Base-by-base conservation (phyloP, 1,140 invertebrate species). In the Tetragnatha versicolor region DNA sequence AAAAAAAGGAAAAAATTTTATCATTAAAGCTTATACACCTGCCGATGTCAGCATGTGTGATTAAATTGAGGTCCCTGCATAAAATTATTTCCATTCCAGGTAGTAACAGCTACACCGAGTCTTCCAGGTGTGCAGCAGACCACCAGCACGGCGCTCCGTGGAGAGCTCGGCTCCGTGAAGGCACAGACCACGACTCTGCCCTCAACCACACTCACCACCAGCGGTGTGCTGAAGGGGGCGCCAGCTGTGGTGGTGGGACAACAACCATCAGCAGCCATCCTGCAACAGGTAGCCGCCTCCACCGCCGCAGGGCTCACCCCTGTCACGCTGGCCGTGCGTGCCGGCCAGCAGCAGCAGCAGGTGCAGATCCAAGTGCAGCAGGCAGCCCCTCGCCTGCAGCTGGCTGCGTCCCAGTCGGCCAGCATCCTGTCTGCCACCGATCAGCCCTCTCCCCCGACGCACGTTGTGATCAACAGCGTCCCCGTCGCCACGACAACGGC, bases 21-120 rank as follows among this genome's bases (percentile, higher is more conserved):
- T n/a, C n/a, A n/a, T n/a, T n/a, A n/a, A n/a, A n/a, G n/a, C n/a
- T n/a, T n/a, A n/a, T n/a, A n/a, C n/a, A n/a, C n/a, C n/a, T n/a
- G n/a, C n/a, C n/a, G n/a, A n/a, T n/a, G n/a, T n/a, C n/a, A n/a
- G n/a, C n/a, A n/a, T n/a, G n/a, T n/a, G n/a, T n/a, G n/a, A n/a
- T n/a, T n/a, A n/a, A n/a, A n/a, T n/a, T n/a, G n/a, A n/a, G n/a
- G n/a, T n/a, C n/a, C n/a, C n/a, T n/a, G n/a, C n/a, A n/a, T n/a
- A n/a, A n/a, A n/a, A n/a, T n/a, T n/a, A n/a, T n/a, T 42, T 65
- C 10, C 63, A 22, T 27, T 51, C 6, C 20, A 81, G 80, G 85
- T 85, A 33, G 84, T 85, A 4, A 82, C 85, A 27, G 83, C 83
- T 9, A 60, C 81, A 9, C 81, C 81, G 6, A 79, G 66, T 66